Conservation (phyloP, 2,797 vertebrate genomes). For the Microtus californicus region DNA sequence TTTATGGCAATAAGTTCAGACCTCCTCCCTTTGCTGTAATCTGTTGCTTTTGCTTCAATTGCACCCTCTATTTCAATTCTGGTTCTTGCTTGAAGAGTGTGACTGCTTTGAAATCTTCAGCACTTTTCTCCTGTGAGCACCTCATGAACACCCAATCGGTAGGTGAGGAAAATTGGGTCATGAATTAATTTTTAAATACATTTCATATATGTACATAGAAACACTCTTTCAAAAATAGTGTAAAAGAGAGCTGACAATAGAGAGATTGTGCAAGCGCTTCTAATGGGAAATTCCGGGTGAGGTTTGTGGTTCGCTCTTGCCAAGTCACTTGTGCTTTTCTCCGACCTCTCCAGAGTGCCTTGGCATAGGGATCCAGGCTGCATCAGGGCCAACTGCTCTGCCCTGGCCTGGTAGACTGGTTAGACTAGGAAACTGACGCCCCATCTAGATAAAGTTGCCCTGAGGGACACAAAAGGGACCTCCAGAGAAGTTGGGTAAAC, state of each 20-base stretch:
- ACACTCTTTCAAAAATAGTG: not conserved
- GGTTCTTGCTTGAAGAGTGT: conserved; percentile 13
- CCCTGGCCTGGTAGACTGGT: not conserved
- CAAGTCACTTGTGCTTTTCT: not conserved
- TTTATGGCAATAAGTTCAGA: not conserved
- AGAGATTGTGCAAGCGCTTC: conserved; percentile 15
- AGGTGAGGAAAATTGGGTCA: not conserved
- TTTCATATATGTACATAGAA: conserved; percentile 26
- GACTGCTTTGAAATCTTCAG: not conserved
- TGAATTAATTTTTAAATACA: not conserved
- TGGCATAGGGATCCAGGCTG: not conserved
- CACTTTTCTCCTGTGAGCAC: conserved; percentile 9
- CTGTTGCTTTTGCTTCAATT: not conserved
- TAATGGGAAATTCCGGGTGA: not conserved
- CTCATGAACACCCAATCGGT: conserved; percentile 21
- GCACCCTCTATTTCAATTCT: not conserved
- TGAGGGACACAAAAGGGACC: not conserved
- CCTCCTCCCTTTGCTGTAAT: not conserved
- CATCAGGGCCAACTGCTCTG: not conserved
- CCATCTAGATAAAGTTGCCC: conserved; percentile 63
- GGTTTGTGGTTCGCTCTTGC: not conserved
- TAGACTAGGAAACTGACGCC: conserved; percentile 35
- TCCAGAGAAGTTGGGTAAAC: conserved; percentile 55
- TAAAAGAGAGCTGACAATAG: not conserved
- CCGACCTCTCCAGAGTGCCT: not conserved